Evolutionary conservation across 2,888 invertebrate genomes (phyloP), one percentile per base, ranked within the genome.

Genomic region (Ophion costatus): DNA sequence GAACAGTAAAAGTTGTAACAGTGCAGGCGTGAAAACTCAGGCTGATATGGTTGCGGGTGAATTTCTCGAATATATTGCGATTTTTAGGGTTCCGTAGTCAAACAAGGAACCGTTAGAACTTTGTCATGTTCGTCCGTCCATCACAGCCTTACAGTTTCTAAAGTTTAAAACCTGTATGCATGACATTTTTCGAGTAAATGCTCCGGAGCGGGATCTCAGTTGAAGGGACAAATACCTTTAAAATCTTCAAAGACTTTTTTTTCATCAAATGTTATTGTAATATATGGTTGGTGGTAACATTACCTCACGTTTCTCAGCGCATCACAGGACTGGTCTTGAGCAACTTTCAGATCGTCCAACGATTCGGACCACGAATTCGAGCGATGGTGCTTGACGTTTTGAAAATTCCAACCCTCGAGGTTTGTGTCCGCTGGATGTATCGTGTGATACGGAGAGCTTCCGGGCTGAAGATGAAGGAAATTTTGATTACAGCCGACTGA

Each of bases 321-420:
- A 67, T 93, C 93, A 9, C 88, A 88, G 51, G 90, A 91, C 3
- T 91, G 88, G 56, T 93, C 92, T 86, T 94, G 94, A 82, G 95
- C 94, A 51, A 94, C 90, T 90, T 95, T 94, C 66, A 95, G 94
- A 90, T 96, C 97, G 92, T 98, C 98, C 86, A 98, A 95, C 0
- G 97, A 98, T 90, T 98, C 97, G 0, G 98, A 97, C 95, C 97
- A 98, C 0, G 98, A 98, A 92, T 97, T 98, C 76, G 98, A 98
- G 56, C 98, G 95, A 73, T 97, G 95, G 86, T 96, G 96, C 90
- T 96, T 96, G 4, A 96, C 93, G 56, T 96, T 95, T 45, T 96
- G 96, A 85, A 97, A 95, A 82, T 96, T 96, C 96, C 97, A 97
- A 4, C 97, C 96, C 90, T 97, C 97, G 0, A 96, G 95, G 86